Base-by-base conservation (phyloP, 2,888 invertebrate genomes). In the Parnassius orleans region DNA sequence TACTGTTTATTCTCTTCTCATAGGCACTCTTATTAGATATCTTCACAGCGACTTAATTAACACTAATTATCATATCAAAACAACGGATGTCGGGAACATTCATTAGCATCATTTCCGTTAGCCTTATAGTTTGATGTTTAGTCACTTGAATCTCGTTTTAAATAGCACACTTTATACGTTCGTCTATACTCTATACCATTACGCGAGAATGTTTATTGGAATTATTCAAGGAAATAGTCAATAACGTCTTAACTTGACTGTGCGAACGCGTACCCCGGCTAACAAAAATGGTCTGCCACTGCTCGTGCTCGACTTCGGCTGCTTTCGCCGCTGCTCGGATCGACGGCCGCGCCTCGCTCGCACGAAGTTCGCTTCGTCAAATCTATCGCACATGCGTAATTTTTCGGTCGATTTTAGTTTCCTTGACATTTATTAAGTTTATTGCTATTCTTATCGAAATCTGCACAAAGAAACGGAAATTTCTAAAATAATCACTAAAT, bases 181-280 rank as follows among this genome's bases (percentile, higher is more conserved):
- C n/a, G 10, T 51, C 10, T 11, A 9, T 24, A 51, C 10, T 51
- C 11, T 46, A 11, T 46, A 11, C 33, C 33, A 33, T n/a, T 71
- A 69, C 77, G 76, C 73, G 72, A 71, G 72, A 73, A 76, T 77
- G 79, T 80, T 75, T 76, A 72, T 67, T 76, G 68, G 71, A 74
- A 83, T 81, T 83, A 79, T 76, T 75, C 75, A 75, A 85, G 82
- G 81, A 87, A 86, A 84, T 86, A 78, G 84, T 88, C 86, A 90
- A 89, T 90, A 87, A 81, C 74, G 77, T 73, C 74, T 74, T 75
- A 79, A 79, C 74, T 74, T 75, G 79, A 79, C 82, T 80, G 78
- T 72, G 74, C 81, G 73, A 79, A 78, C 84, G 90, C 84, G 78
- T 77, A 72, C 76, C 79, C 83, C 76, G 74, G 70, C 72, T 74